A percentile compares a stretch with the other conserved stretches of the same genome.
phyloP scores from a whole-genome alignment of 1,140 invertebrate species.

The Leptestheria dahalacensis region DNA sequence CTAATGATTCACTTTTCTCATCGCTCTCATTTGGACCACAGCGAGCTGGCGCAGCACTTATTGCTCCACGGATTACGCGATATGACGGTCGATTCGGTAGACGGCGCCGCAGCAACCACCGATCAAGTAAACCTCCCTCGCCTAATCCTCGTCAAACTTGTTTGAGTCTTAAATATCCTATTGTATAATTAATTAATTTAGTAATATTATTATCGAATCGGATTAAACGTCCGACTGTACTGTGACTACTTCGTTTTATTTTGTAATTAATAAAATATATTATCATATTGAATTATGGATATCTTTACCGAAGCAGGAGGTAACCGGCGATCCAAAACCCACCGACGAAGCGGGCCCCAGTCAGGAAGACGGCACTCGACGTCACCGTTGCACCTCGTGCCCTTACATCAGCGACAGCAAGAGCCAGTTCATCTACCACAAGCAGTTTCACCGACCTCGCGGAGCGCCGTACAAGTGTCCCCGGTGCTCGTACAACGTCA shows the following conservation, averaged over 20 bases:
- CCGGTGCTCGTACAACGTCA: slow-evolving; percentile 65
- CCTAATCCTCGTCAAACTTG: too few species aligned
- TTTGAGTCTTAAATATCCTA: too few species aligned
- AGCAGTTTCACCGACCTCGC: slow-evolving; percentile 62
- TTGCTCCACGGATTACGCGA: slow-evolving; percentile 26
- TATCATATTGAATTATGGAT: not conserved
- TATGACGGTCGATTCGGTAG: slow-evolving; percentile 1
- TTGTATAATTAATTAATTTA: too few species aligned
- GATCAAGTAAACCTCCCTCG: not conserved
- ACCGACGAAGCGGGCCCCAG: not conserved
- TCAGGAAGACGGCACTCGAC: slow-evolving; percentile 26
- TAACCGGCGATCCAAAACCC: not conserved
- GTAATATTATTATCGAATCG: too few species aligned
- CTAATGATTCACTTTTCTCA: not conserved
- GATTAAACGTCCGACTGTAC: too few species aligned
- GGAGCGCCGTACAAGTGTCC: slow-evolving; percentile 58
- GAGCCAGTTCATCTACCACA: slow-evolving; percentile 67
- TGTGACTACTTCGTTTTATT: too few species aligned
- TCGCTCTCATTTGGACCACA: slow-evolving; percentile 16
- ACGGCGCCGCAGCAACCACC: not conserved
- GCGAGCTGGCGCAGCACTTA: slow-evolving; percentile 27
- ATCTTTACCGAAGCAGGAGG: too few species aligned
- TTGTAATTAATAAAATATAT: not conserved
- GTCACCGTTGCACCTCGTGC: slow-evolving; percentile 52
- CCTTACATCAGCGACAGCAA: slow-evolving; percentile 68